A percentile compares a stretch with the other conserved stretches of the same genome.
phyloP scores from a whole-genome alignment of 1,140 invertebrate species.

The Lasioglossum albipes region DNA sequence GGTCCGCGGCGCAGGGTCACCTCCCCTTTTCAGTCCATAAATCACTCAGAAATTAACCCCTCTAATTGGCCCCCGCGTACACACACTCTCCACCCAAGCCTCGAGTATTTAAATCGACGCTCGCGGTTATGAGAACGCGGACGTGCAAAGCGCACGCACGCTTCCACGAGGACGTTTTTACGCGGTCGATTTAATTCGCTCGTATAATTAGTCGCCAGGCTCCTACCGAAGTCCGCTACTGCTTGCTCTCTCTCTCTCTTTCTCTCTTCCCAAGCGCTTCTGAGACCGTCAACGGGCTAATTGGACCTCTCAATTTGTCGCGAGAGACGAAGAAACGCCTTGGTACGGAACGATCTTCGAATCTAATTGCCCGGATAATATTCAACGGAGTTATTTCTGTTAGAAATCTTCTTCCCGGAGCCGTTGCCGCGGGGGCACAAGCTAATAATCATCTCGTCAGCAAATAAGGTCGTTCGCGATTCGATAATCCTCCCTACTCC shows the following conservation, averaged over 20 bases:
- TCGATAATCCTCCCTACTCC: not conserved
- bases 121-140: slow-evolving; percentile 13
- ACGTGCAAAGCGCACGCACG: not conserved
- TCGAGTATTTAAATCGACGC: slow-evolving; percentile 64
- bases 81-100: not conserved
- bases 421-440: too few species aligned
- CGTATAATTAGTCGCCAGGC: slow-evolving; percentile 34
- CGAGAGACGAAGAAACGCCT: not conserved
- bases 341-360: not conserved
- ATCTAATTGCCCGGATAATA: not conserved
- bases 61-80: slow-evolving; percentile 64
- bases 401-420: too few species aligned
- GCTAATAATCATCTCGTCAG: not conserved
- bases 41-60: slow-evolving; percentile 72
- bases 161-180: slow-evolving; percentile 26
- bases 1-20: slow-evolving; percentile 55
- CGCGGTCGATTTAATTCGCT: slow-evolving; percentile 40
- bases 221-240: not conserved
- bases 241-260: too few species aligned
- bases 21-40: slow-evolving; percentile 60
- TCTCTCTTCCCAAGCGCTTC: not conserved
- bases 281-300: slow-evolving; percentile 7
- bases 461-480: not conserved
- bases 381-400: not conserved
- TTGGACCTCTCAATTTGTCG: slow-evolving; percentile 13